phyloP scores from a whole-genome alignment of 2,888 invertebrate genomes.

The Tetramorium bicarinatum region DNA sequence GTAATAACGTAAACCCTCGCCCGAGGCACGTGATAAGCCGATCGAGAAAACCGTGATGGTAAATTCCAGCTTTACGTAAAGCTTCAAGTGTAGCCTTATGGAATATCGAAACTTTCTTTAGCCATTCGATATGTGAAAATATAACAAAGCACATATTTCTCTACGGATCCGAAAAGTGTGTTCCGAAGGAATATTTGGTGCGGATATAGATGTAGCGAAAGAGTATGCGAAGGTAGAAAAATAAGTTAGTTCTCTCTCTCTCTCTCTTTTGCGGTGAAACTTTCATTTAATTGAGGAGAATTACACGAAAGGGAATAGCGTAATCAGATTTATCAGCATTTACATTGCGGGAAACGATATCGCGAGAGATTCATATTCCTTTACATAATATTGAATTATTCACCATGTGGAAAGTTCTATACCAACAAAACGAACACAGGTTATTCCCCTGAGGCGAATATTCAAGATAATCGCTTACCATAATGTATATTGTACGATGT shows the following conservation, averaged over 20 bases:
- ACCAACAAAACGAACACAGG: not conserved
- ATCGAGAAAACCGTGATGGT: not conserved
- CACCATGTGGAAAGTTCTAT: constrained; percentile 34
- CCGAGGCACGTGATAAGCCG: not conserved
- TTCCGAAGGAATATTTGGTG: not conserved
- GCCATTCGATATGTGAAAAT: not conserved
- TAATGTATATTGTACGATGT: constrained; percentile 30
- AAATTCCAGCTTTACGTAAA: not conserved
- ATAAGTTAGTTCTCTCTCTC: constrained; percentile 4
- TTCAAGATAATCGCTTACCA: constrained; percentile 39
- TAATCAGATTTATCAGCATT: constrained; percentile 49
- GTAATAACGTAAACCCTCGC: not conserved
- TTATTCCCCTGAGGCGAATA: constrained; percentile 26
- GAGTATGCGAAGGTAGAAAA: not conserved
- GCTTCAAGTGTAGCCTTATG: not conserved
- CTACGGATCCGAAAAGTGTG: not conserved
- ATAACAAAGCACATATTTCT: not conserved
- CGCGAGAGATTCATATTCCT: constrained; percentile 21
- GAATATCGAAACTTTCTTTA: constrained; percentile 14
- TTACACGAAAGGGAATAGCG: constrained; percentile 3
- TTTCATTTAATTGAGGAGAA: not conserved
- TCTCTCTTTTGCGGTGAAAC: not conserved
- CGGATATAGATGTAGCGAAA: not conserved
- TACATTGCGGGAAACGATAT: constrained; percentile 42
- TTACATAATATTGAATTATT: constrained; percentile 57